phyloP scores from a whole-genome alignment of 2,888 invertebrate species.

The Hirtodrosophila cameraria region DNA sequence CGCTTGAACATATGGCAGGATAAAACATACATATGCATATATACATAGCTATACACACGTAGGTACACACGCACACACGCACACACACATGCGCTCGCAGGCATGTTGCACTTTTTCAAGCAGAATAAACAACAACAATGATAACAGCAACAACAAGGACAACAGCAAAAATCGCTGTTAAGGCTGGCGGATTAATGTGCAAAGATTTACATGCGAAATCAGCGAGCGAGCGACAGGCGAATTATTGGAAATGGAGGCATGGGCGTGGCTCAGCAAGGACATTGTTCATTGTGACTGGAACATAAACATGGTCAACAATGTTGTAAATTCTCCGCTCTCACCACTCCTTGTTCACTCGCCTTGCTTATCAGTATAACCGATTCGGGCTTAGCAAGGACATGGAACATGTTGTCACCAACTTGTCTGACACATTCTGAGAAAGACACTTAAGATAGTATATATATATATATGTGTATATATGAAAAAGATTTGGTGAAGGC shows the following conservation, averaged over 20 bases:
- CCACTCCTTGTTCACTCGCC: slow-evolving; percentile 2
- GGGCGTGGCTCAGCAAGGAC: slow-evolving; percentile 6
- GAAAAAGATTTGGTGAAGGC: too few relatives aligned
- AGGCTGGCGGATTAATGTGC: slow-evolving; percentile 62
- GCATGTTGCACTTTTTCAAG: slow-evolving; percentile 42
- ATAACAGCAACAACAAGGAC: slow-evolving; percentile 7
- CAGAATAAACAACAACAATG: slow-evolving; percentile 16
- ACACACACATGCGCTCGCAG: not conserved
- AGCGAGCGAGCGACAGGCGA: slow-evolving; percentile 18
- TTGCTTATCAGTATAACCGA: slow-evolving; percentile 5
- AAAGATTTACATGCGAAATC: slow-evolving; percentile 69
- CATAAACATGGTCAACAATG: slow-evolving; percentile 40
- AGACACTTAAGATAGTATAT: too few relatives aligned
- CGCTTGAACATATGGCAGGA: slow-evolving; percentile 18
- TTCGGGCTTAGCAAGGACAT: too few relatives aligned
- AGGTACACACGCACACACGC: not conserved
- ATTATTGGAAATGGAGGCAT: not conserved
- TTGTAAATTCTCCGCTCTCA: slow-evolving; percentile 37
- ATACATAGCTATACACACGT: not conserved
- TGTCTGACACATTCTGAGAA: too few relatives aligned
- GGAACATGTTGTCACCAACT: too few relatives aligned
- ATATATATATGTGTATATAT: too few relatives aligned
- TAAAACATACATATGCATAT: not conserved
- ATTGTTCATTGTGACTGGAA: slow-evolving; percentile 17
- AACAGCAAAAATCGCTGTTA: slow-evolving; percentile 51